Evolutionary conservation across 1,140 invertebrate genomes (phyloP).

Genomic region (Rhopalosiphum maidis): DNA sequence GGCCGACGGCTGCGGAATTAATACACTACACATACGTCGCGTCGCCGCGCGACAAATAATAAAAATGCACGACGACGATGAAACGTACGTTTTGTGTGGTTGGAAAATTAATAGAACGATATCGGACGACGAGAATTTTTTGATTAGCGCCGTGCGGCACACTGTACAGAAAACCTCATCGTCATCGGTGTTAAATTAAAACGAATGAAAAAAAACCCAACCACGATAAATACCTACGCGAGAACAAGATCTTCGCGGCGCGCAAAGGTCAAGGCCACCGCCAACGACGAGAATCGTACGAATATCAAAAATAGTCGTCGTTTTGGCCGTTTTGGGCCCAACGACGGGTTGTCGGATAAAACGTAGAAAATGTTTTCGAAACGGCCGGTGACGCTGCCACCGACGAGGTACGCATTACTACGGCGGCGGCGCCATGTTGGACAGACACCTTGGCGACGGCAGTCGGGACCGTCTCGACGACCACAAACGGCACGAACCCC

Average conservation of each 20-base stretch:
- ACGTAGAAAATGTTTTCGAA: neutral
- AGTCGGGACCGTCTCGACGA: neutral
- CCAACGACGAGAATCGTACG: neutral
- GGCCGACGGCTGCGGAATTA: neutral
- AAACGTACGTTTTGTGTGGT: neutral
- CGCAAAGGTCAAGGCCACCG: neutral
- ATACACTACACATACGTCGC: neutral
- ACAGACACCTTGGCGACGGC: neutral
- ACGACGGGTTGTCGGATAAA: neutral
- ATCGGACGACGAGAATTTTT: conserved; percentile 6
- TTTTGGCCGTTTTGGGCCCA: neutral
- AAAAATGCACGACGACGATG: neutral
- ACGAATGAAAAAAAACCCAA: neutral
- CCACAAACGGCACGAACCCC: neutral
- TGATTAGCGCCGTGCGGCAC: neutral
- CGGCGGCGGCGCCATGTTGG: conserved; percentile 28
- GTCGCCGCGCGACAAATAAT: neutral
- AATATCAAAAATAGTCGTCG: neutral
- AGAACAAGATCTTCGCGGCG: neutral
- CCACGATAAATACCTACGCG: neutral
- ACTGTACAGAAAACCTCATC: neutral
- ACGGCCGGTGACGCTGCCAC: neutral
- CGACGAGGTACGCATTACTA: neutral
- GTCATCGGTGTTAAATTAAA: neutral
- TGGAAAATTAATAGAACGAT: neutral